phyloP scores from a whole-genome alignment of 2,888 invertebrate species.

The Acronicta psi region DNA sequence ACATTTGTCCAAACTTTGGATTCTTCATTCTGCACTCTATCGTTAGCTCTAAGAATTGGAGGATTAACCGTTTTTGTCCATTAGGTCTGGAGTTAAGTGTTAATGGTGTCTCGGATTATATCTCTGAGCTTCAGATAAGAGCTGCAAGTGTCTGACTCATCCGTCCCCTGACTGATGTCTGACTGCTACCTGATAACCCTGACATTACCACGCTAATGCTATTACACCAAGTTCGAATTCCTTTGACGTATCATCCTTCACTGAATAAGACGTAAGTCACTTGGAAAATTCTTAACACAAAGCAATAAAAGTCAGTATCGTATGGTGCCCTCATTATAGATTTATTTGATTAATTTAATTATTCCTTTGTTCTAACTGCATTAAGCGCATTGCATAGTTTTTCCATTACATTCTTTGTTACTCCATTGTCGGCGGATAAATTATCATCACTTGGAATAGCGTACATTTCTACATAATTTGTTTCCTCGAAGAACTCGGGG shows the following conservation, averaged over 20 bases:
- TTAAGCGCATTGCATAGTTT: slow-evolving; percentile 45
- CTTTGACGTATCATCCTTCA: slow-evolving; percentile 26
- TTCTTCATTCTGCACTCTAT: slow-evolving; percentile 73
- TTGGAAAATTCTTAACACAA: slow-evolving; percentile 32
- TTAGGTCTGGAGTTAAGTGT: slow-evolving; percentile 83
- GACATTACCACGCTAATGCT: slow-evolving; percentile 60
- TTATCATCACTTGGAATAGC: slow-evolving; percentile 45
- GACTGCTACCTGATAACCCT: slow-evolving; percentile 77
- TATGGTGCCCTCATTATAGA: slow-evolving; percentile 22
- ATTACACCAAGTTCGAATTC: slow-evolving; percentile 59
- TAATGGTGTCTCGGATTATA: slow-evolving; percentile 86
- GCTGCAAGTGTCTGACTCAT: slow-evolving; percentile 75
- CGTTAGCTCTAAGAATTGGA: slow-evolving; percentile 71
- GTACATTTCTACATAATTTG: slow-evolving; percentile 49
- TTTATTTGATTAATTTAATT: slow-evolving; percentile 52
- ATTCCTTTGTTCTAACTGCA: slow-evolving; percentile 56
- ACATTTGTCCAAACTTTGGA: slow-evolving; percentile 57
- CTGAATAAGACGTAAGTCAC: slow-evolving; percentile 12
- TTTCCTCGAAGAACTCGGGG: slow-evolving; percentile 28
- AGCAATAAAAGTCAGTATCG: slow-evolving; percentile 40
- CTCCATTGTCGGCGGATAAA: slow-evolving; percentile 44
- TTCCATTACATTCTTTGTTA: slow-evolving; percentile 39
- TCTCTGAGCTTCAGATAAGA: slow-evolving; percentile 74
- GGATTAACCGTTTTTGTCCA: slow-evolving; percentile 88
- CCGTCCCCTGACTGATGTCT: slow-evolving; percentile 76